These are phyloP conservation scores for Ecdyonurus torrentis DNA, from an alignment of 2,888 invertebrate species.

Conservation along the genomic window DNA sequence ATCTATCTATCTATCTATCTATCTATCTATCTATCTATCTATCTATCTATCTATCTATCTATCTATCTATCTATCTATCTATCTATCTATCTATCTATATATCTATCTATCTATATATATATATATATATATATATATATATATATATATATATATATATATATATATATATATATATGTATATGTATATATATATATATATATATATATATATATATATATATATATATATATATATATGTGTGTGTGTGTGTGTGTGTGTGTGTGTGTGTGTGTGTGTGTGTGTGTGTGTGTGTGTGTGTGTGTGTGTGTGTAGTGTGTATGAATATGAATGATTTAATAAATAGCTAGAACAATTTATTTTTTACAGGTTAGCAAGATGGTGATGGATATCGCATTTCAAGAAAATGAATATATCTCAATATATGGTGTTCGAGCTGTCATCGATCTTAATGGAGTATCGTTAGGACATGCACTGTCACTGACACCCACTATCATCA, in stretches of 20 bases:
- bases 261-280: too few relatives aligned
- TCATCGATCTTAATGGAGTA: slow-evolving; percentile 42
- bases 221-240: not conserved
- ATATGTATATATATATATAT: not conserved
- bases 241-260: not conserved
- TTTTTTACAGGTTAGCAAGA: slow-evolving; percentile 43
- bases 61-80: too few relatives aligned
- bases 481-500: slow-evolving; percentile 37
- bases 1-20: too few relatives aligned
- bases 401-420: slow-evolving; percentile 32
- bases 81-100: too few relatives aligned
- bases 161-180: not conserved
- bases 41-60: too few relatives aligned
- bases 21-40: too few relatives aligned
- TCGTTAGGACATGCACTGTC: slow-evolving; percentile 39
- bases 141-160: too few relatives aligned
- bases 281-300: too few relatives aligned
- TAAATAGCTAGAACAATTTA: too few relatives aligned
- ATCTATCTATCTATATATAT: too few relatives aligned
- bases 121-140: too few relatives aligned
- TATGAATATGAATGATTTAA: not conserved
- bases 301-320: too few relatives aligned
- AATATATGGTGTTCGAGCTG: slow-evolving; percentile 36
- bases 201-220: not conserved
- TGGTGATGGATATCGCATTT: slow-evolving; percentile 41